A percentile compares a stretch with the other conserved stretches of the same genome.
Conservation (phyloP, 2,888 invertebrate genomes). For the Lordiphosa andalusiaca region DNA sequence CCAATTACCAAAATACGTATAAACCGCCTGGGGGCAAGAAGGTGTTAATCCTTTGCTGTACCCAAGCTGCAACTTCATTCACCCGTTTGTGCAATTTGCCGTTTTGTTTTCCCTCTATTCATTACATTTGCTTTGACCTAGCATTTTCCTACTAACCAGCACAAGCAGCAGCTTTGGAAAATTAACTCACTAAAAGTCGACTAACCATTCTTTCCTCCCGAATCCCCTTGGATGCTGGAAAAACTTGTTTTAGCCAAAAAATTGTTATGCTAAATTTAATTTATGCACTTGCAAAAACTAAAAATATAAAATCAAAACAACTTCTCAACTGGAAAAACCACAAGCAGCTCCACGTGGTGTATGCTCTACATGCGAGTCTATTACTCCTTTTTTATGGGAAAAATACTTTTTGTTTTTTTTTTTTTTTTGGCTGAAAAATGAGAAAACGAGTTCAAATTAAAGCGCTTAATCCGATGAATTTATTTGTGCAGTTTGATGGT, state of each 20-base stretch:
- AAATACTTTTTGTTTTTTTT: constrained; percentile 6
- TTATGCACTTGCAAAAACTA: constrained; percentile 48
- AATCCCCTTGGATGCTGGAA: constrained; percentile 7
- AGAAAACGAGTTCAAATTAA: constrained; percentile 5
- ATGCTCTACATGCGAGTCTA: constrained; percentile 28
- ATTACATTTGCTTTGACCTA: neutral
- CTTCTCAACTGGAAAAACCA: constrained; percentile 28
- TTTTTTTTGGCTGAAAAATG: neutral
- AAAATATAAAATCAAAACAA: constrained; percentile 30
- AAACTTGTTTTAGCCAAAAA: constrained; percentile 38
- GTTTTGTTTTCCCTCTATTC: constrained; percentile 2
- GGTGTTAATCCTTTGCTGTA: constrained; percentile 1
- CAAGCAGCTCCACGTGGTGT: constrained; percentile 36
- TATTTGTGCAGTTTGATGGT: too few relatives aligned
- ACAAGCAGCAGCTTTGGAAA: constrained; percentile 10
- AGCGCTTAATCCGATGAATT: constrained; percentile 15
- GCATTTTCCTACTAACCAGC: neutral
- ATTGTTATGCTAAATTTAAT: constrained; percentile 49
- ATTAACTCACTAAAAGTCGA: constrained; percentile 31
- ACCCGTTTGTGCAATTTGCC: constrained; percentile 9
- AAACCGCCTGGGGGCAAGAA: too few relatives aligned
- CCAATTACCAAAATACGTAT: too few relatives aligned
- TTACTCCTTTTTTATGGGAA: neutral
- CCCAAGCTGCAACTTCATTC: constrained; percentile 1
- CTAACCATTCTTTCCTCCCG: constrained; percentile 29